Conservation (phyloP, 2,113 vertebrate species). For the Motacilla alba region DNA sequence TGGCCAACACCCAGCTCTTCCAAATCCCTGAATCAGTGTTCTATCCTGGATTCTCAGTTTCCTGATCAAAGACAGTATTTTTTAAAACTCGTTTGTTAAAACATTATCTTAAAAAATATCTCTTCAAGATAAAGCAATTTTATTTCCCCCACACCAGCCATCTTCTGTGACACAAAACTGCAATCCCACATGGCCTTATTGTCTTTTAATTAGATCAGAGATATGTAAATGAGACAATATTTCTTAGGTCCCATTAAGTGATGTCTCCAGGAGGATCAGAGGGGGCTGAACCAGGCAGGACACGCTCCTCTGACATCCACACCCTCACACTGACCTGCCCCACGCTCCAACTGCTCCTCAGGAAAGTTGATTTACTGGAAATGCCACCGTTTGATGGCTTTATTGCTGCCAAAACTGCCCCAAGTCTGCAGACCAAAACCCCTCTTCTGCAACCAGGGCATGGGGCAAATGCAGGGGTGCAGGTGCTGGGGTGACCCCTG, state of each 20-base stretch:
- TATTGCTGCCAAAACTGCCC: not conserved
- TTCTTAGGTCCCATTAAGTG: not conserved
- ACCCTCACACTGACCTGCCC: not conserved
- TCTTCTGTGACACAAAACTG: not conserved
- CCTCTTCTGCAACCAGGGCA: not conserved
- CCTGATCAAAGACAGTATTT: not conserved
- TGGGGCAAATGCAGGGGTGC: not conserved
- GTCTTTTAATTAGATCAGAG: slow-evolving; percentile 24
- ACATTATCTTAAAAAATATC: not conserved
- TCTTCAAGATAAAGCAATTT: not conserved
- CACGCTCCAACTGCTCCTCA: not conserved
- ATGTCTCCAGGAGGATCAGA: not conserved
- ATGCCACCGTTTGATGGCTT: not conserved
- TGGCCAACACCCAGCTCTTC: not conserved
- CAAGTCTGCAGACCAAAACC: not conserved
- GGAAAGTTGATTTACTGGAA: not conserved
- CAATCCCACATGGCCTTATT: not conserved
- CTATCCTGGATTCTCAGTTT: not conserved
- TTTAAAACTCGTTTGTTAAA: not conserved
- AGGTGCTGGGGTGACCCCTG: not conserved
- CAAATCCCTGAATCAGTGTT: not conserved
- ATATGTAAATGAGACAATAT: slow-evolving; percentile 22
- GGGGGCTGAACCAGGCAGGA: not conserved
- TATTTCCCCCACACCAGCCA: not conserved
- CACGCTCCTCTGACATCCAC: not conserved